Conservation (phyloP, 2,888 invertebrate species). For the Charanyca ferruginea region DNA sequence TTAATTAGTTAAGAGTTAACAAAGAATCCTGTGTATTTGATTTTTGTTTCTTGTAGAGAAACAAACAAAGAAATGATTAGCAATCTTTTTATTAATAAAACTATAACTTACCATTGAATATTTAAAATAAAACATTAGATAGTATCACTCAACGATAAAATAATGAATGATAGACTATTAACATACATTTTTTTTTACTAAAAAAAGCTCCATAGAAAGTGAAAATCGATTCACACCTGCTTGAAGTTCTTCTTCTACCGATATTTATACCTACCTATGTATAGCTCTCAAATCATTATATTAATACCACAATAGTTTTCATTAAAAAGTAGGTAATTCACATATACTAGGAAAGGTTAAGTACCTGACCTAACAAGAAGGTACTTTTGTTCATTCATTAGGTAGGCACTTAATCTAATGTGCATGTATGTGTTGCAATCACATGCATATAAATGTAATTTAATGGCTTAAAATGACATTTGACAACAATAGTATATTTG, state of each 20-base stretch:
- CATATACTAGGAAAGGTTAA: neutral
- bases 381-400: conserved; percentile 19
- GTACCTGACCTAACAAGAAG: neutral
- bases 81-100: neutral
- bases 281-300: neutral
- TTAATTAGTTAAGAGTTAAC: conserved; percentile 2
- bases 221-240: conserved; percentile 16
- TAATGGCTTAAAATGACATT: conserved; percentile 36
- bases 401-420: conserved; percentile 25
- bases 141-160: too few species aligned
- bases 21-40: conserved; percentile 1
- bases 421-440: conserved; percentile 21
- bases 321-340: neutral
- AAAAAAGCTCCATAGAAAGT: conserved; percentile 21
- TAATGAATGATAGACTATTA: too few species aligned
- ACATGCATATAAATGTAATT: conserved; percentile 18
- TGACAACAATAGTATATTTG: neutral
- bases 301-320: neutral
- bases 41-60: neutral
- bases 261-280: neutral
- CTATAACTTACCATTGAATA: neutral
- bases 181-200: neutral
- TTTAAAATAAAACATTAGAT: neutral
- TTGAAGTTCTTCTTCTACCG: neutral
- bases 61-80: conserved; percentile 8